Base-by-base conservation (phyloP, 2,797 vertebrate species). In the Crax fasciolata region DNA sequence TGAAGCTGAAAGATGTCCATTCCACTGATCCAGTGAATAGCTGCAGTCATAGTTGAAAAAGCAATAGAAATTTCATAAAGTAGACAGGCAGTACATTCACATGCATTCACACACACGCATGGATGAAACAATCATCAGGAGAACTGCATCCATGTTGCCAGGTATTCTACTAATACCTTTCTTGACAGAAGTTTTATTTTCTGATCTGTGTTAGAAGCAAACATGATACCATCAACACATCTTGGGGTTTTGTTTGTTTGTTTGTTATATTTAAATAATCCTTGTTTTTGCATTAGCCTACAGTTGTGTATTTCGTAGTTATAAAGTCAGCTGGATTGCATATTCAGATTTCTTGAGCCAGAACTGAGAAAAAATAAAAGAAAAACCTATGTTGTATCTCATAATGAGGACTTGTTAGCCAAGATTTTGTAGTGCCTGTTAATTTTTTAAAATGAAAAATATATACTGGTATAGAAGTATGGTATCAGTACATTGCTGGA, bases 1-100 rank as follows among this genome's bases (percentile, higher is more conserved):
- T 54, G 70, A 96, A 97, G 46, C 57, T 91, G 70, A 90, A 93
- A 84, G 96, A 93, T 85, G 19, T 72, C 73, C 74, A 89, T 28
- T 41, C 13, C 17, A 75, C 67, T 49, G 44, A 87, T 76, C 62
- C 11, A 62, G 23, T 27, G 46, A 41, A 58, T 57, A 88, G 43
- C 38, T 92, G 54, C 51, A 63, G 41, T 79, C 6, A 3, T 25
- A 94, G 85, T 76, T 71, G 86, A 88, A n/a, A 82, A 80, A 95
- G 54, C 48, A 79, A 27, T 89, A 48, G 89, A 88, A 88, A 91
- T 87, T 49, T 78, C 48, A 38, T 27, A n/a, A 49, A 63, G 70
- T 6, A 67, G 58, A 67, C 44, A 72, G 70, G 32, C 15, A 67
- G 62, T 39, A 44, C 10, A 46, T 55, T 35, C 11, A 15, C 18